A percentile compares a stretch with the other conserved stretches of the same genome.
phyloP scores from a whole-genome alignment of 2,113 vertebrate species.

The Xiphorhynchus elegans region DNA sequence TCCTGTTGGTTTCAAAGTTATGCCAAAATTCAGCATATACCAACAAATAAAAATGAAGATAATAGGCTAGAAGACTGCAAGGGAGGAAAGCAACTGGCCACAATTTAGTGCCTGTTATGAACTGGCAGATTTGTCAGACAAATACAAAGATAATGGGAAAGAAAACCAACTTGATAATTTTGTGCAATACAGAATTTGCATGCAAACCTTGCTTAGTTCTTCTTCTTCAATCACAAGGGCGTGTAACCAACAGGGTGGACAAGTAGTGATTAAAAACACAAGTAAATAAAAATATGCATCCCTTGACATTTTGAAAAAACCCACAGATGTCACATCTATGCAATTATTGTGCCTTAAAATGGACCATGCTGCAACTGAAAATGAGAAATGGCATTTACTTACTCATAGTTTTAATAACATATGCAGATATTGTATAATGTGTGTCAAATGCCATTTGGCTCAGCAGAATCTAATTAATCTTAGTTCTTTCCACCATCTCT shows the following conservation, averaged over 20 bases:
- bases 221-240: constrained; percentile 14
- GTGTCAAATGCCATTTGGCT: constrained; percentile 53
- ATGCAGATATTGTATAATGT: constrained; percentile 25
- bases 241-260: neutral
- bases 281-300: constrained; percentile 48
- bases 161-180: neutral
- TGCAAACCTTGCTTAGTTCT: neutral
- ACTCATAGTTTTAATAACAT: constrained; percentile 37
- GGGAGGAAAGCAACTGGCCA: neutral
- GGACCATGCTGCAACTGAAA: constrained; percentile 39
- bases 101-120: neutral
- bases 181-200: neutral
- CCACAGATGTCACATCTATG: neutral
- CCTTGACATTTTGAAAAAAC: constrained; percentile 62
- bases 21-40: neutral
- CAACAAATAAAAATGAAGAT: neutral
- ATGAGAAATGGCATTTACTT: constrained; percentile 63
- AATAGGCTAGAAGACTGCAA: neutral
- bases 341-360: constrained; percentile 7
- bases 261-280: neutral
- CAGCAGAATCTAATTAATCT: constrained; percentile 42
- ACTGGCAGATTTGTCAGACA: neutral
- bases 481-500: neutral
- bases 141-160: neutral
- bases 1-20: neutral